These are phyloP conservation scores for Acleris emargana DNA, from an alignment of 2,888 invertebrate species.

Conservation along the genomic window DNA sequence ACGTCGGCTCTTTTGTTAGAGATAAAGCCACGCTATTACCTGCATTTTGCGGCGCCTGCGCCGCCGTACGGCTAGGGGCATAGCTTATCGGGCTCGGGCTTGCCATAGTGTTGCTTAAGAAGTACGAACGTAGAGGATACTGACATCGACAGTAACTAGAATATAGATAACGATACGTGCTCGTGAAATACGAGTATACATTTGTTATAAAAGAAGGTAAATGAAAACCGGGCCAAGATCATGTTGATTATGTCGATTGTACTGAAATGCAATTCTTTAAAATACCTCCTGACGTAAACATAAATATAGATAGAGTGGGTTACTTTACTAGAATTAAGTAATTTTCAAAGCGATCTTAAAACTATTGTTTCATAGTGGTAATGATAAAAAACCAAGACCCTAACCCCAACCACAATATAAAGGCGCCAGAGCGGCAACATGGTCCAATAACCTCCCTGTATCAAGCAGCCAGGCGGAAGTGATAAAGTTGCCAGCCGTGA, in stretches of 20 bases:
- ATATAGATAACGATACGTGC: conserved; percentile 12
- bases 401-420: conserved; percentile 6
- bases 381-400: not conserved
- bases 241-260: no score
- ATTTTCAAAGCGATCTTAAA: no score
- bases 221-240: no score
- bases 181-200: not conserved
- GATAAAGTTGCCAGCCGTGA: conserved; percentile 68
- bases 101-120: conserved; percentile 20
- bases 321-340: no score
- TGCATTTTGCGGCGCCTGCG: conserved; percentile 39
- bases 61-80: conserved; percentile 35
- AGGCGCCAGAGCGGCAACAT: conserved; percentile 13
- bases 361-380: no score
- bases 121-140: conserved; percentile 24
- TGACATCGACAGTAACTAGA: conserved; percentile 22
- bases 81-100: conserved; percentile 25
- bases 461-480: conserved; percentile 60
- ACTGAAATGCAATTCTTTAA: no score
- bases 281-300: no score
- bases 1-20: conserved; percentile 63
- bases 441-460: conserved; percentile 27
- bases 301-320: no score
- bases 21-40: conserved; percentile 61
- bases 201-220: no score